phyloP scores from a whole-genome alignment of 37 sponge, comb jelly and placozoan species.

The Petrosia ficiformis region DNA sequence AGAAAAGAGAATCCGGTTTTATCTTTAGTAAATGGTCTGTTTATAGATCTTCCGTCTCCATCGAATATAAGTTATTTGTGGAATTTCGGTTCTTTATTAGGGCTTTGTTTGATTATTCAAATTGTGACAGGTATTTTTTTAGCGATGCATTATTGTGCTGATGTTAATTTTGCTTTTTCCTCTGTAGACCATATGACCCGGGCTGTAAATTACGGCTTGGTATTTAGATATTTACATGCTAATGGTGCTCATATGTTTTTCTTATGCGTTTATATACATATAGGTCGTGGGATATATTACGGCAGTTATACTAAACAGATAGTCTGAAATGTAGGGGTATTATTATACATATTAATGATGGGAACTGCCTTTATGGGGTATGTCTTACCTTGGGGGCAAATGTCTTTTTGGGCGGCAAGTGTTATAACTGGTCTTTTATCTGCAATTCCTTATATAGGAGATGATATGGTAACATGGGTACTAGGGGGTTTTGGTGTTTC shows the following conservation, averaged over 20 bases:
- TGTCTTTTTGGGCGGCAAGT: conserved; percentile 81
- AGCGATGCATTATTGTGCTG: conserved; percentile 83
- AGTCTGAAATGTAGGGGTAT: conserved; percentile 68
- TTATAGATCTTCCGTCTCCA: conserved; percentile 61
- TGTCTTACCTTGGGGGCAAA: conserved; percentile 83
- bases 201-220: conserved; percentile 60
- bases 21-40: conserved; percentile 47
- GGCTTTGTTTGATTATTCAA: conserved; percentile 61
- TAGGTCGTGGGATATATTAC: conserved; percentile 71
- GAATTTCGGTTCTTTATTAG: conserved; percentile 79
- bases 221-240: conserved; percentile 71
- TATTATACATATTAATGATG: conserved; percentile 79
- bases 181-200: conserved; percentile 62
- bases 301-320: conserved; percentile 55
- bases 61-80: conserved; percentile 78
- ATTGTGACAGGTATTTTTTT: conserved; percentile 72
- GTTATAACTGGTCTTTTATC: conserved; percentile 84
- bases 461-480: conserved; percentile 65
- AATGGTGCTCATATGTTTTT: conserved; percentile 84
- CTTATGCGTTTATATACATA: conserved; percentile 82
- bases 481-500: conserved; percentile 76
- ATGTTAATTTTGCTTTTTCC: conserved; percentile 63
- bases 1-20: conserved; percentile 51
- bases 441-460: conserved; percentile 79
- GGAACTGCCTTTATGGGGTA: conserved; percentile 77